These are phyloP conservation scores for Drosophila malerkotliana DNA, from an alignment of 1,140 invertebrate genomes.

Conservation along the genomic window DNA sequence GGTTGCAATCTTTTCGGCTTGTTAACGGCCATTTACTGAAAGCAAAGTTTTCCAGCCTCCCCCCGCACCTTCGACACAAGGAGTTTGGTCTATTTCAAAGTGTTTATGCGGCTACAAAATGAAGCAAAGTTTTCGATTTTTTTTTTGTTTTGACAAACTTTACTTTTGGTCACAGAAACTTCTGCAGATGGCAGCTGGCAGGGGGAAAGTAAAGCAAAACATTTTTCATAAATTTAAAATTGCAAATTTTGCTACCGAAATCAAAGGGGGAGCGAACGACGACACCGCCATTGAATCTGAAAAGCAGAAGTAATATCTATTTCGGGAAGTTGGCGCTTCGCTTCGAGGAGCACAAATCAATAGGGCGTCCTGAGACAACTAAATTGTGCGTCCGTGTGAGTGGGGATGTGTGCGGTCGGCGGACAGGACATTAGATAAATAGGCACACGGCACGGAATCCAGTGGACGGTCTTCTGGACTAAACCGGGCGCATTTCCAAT, in stretches of 20 bases:
- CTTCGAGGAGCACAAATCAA: slow-evolving; percentile 48
- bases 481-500: slow-evolving; percentile 36
- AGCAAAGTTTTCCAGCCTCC: slow-evolving; percentile 52
- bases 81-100: slow-evolving; percentile 76
- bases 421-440: slow-evolving; percentile 73
- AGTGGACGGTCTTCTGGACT: slow-evolving; percentile 10
- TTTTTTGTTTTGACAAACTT: slow-evolving; percentile 67
- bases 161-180: slow-evolving; percentile 63
- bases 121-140: slow-evolving; percentile 67
- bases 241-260: slow-evolving; percentile 67
- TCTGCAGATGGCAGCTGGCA: slow-evolving; percentile 69
- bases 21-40: slow-evolving; percentile 66
- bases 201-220: slow-evolving; percentile 33
- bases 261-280: slow-evolving; percentile 22
- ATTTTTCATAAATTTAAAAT: slow-evolving; percentile 76
- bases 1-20: slow-evolving; percentile 73
- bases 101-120: slow-evolving; percentile 82
- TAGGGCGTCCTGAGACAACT: slow-evolving; percentile 58
- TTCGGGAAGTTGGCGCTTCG: neutral
- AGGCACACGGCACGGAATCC: slow-evolving; percentile 66
- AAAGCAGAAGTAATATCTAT: slow-evolving; percentile 23
- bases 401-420: slow-evolving; percentile 26
- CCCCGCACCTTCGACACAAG: slow-evolving; percentile 28
- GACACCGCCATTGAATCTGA: neutral
- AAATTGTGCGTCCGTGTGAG: slow-evolving; percentile 32